Evolutionary conservation across 2,888 invertebrate species (phyloP).

Genomic region (Allygus modestus): DNA sequence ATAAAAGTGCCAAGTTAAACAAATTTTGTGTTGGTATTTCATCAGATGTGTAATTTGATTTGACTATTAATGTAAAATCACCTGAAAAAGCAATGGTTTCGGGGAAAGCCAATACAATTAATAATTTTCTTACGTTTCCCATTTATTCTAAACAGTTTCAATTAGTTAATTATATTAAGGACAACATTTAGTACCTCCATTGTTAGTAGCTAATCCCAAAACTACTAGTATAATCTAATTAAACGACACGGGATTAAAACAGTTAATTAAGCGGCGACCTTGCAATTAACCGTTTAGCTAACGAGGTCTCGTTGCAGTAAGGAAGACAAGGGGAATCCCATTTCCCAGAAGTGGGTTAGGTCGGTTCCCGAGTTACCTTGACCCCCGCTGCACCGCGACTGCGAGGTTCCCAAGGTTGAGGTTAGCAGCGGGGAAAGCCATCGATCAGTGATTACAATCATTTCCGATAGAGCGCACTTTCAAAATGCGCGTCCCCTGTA

Average conservation of each 20-base stretch:
- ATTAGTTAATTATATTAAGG: neutral
- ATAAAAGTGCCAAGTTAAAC: no score
- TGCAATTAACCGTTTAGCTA: neutral
- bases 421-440: neutral
- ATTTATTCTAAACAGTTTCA: neutral
- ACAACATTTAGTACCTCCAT: neutral
- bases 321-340: constrained; percentile 5
- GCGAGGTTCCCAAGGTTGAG: constrained; percentile 33
- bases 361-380: neutral
- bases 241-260: no score
- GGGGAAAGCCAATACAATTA: no score
- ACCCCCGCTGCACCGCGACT: neutral
- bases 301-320: neutral
- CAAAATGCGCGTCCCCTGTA: constrained; percentile 38
- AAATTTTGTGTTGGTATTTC: no score
- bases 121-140: neutral
- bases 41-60: no score
- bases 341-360: neutral
- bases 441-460: constrained; percentile 36
- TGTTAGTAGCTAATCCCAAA: neutral
- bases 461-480: constrained; percentile 48
- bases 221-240: neutral
- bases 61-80: no score
- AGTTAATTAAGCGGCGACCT: no score
- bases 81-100: no score